Percentiles rank a stretch among this genome's conserved stretches.
phyloP scores from a whole-genome alignment of 2,888 invertebrate species.

The Cheilosia soror region DNA sequence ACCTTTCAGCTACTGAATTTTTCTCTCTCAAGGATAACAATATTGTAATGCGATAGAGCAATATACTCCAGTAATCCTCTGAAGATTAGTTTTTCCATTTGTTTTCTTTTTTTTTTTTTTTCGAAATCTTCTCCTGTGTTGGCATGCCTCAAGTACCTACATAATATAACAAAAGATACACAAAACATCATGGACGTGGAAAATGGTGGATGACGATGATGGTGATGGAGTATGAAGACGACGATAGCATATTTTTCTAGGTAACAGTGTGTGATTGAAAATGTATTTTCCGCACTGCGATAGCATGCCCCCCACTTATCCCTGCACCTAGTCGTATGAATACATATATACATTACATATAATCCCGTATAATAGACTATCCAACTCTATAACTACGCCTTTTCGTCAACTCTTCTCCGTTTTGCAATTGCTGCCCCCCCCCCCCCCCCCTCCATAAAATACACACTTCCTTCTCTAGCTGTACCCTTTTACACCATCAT shows the following conservation, averaged over 20 bases:
- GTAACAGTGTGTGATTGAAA: constrained; percentile 38
- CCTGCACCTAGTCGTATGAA: constrained; percentile 19
- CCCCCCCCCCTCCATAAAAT: constrained; percentile 25
- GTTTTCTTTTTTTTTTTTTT: neutral
- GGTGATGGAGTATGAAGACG: constrained; percentile 11
- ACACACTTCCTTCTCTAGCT: constrained; percentile 27
- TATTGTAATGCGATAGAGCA: too few species aligned
- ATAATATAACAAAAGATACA: constrained; percentile 27
- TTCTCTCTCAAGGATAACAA: too few species aligned
- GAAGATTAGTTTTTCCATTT: neutral
- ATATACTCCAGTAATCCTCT: too few species aligned
- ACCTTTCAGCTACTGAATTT: too few species aligned
- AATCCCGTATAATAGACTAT: constrained; percentile 46
- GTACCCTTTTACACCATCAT: constrained; percentile 55
- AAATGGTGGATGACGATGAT: constrained; percentile 18
- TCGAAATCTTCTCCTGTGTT: neutral
- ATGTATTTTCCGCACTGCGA: constrained; percentile 62
- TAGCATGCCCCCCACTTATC: constrained; percentile 22
- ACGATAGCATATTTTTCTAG: constrained; percentile 3
- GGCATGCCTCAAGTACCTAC: neutral
- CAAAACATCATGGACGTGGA: constrained; percentile 9
- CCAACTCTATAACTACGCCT: constrained; percentile 56
- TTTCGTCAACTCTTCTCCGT: constrained; percentile 64
- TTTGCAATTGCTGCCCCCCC: constrained; percentile 59
- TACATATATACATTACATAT: neutral